Evolutionary conservation across 2,797 vertebrate species (phyloP), one percentile per base, ranked within the genome.

Genomic region (Lindbergichthys nudifrons): DNA sequence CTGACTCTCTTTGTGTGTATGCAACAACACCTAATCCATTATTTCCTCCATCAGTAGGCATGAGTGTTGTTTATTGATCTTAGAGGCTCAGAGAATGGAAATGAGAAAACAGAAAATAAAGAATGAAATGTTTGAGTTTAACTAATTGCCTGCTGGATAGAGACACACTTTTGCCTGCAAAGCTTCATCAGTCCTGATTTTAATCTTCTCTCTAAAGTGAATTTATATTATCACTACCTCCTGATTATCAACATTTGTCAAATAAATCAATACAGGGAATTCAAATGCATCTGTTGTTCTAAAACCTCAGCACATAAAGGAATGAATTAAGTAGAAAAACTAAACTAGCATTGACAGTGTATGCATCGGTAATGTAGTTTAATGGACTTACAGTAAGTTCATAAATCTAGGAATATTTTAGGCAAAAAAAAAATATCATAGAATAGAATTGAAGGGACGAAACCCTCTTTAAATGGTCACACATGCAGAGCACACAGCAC

Each of bases 41-140:
- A 42, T 65, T 70, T 18, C 16, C 39, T 58, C 51, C 47, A 46
- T 59, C 48, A 67, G 30, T 21, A 67, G 59, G 69, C 36, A 26
- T 9, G 36, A 10, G 14, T 30, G 50, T 41, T 18, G 18, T 41
- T 43, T 50, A 60, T 45, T 43, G 51, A 69, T 50, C 26, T 9
- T 10, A 57, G 30, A 50, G 16, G n/a, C 48, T 52, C 41, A 48
- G 62, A 26, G 47, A 58, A 48, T 7, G 9, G 14, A 59, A 32
- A n/a, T 48, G 53, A 21, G 10, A 23, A 65, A 42, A 45, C 13
- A 42, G 26, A 26, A 53, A 69, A 66, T 18, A 42, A 41, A 39
- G 30, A 39, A 30, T 52, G 36, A 12, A 53, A 65, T 65, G 57
- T 56, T 63, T 41, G 14, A 64, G 45, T 61, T 11, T 19, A 56